phyloP scores from a whole-genome alignment of 2,113 vertebrate genomes.

The Ploceus nigricollis region DNA sequence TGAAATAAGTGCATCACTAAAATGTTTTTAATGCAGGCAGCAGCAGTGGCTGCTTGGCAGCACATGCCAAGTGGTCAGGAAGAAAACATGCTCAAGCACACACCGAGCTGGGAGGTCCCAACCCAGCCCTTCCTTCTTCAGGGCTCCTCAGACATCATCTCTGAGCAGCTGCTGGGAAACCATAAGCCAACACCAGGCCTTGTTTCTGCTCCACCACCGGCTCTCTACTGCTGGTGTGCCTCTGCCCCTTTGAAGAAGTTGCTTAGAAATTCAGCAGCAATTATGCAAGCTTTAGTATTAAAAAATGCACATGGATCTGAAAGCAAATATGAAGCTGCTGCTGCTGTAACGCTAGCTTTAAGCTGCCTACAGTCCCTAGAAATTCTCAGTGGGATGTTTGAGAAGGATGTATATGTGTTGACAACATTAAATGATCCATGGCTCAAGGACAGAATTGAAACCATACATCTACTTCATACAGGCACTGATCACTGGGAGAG shows the following conservation, averaged over 20 bases:
- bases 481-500: conserved; percentile 25
- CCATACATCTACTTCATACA: conserved; percentile 40
- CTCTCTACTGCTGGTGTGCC: background rate
- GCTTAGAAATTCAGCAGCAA: conserved; percentile 54
- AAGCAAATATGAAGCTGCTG: conserved; percentile 43
- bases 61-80: background rate
- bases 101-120: background rate
- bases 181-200: background rate
- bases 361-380: conserved; percentile 35
- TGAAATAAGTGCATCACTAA: background rate
- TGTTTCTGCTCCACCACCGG: background rate
- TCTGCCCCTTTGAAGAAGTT: conserved; percentile 29
- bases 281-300: conserved; percentile 61
- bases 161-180: background rate
- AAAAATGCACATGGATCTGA: conserved; percentile 62
- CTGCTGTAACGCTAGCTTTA: conserved; percentile 47
- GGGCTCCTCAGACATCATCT: background rate
- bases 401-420: conserved; percentile 51
- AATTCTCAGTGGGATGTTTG: conserved; percentile 65
- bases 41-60: background rate
- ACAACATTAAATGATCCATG: conserved; percentile 64
- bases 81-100: background rate
- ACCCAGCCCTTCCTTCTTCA: background rate
- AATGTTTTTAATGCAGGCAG: background rate
- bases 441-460: conserved; percentile 59